Conservation (phyloP, 2,888 invertebrate species). For the Baccha elongata region DNA sequence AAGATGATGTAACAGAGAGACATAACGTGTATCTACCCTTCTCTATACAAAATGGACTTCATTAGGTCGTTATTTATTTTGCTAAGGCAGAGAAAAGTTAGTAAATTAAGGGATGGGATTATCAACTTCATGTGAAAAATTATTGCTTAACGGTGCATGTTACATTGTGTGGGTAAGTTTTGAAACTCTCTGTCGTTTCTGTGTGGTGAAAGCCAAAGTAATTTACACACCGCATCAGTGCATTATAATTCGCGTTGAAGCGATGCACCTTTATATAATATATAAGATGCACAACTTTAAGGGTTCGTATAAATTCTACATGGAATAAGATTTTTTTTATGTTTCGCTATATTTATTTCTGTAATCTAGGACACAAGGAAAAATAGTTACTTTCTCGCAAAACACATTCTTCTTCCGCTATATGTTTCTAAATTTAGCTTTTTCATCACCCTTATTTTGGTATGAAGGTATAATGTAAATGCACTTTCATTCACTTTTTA, state of each 20-base stretch:
- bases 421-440: constrained; percentile 24
- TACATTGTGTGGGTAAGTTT: no score
- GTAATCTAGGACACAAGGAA: constrained; percentile 4
- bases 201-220: neutral
- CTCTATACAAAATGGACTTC: neutral
- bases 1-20: neutral
- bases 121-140: neutral
- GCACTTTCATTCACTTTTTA: constrained; percentile 26
- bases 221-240: neutral
- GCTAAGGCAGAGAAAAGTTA: neutral
- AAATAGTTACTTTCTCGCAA: neutral
- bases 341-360: neutral
- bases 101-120: constrained; percentile 1
- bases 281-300: no score
- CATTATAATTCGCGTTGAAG: neutral
- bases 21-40: neutral
- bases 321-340: neutral
- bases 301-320: neutral
- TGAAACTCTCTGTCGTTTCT: neutral
- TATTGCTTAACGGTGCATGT: constrained; percentile 14
- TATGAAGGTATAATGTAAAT: neutral
- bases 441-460: neutral
- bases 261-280: neutral
- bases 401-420: neutral
- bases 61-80: constrained; percentile 19